Base-by-base conservation (phyloP, 2,113 vertebrate genomes). In the Chaetodon auriga region DNA sequence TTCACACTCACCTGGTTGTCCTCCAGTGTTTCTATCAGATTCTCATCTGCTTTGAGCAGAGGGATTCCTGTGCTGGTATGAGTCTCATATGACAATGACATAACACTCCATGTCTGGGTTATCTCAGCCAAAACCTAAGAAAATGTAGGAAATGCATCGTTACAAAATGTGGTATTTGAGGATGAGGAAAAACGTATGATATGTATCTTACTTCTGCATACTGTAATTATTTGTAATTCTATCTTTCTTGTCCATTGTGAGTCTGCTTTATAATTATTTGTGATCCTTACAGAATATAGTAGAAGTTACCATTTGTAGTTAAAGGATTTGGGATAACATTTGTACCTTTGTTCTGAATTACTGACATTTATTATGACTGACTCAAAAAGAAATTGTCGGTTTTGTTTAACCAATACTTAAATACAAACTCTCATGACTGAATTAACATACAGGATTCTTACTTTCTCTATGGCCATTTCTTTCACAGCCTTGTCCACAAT, bases 401-500 rank as follows among this genome's bases (percentile, higher is more conserved):
- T 61, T 53, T 68, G 16, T 13, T 35, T n/a, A 54, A 13, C 23
- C 5, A 12, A 13, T 61, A n/a, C 1, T 46, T 48, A 35, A 55
- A 43, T 16, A 7, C 36, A 36, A 23, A 38, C 2, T 6, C 15
- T 8, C 19, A 49, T 1, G 0, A 25, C 35, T 23, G 10, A 7
- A n/a, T 19, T 23, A 19, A 57, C 16, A 66, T 1, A 48, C 16
- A 58, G 13, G 0, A 19, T 1, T 48, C 83, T 54, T 62, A 95
- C 94, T 89, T 95, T 96, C 89, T 95, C 93, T 64, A 95, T 95
- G 71, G 92, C 88, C 94, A 92, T 96, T 93, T 97, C 93, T 92
- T 96, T 96, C 64, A 95, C 93, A 35, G 93, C 93, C 92, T 96
- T 95, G 91, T 95, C 94, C 80, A 96, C 91, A 53, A 96, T 96